Conservation (phyloP, 2,113 vertebrate genomes). For the Corynorhinus townsendii region DNA sequence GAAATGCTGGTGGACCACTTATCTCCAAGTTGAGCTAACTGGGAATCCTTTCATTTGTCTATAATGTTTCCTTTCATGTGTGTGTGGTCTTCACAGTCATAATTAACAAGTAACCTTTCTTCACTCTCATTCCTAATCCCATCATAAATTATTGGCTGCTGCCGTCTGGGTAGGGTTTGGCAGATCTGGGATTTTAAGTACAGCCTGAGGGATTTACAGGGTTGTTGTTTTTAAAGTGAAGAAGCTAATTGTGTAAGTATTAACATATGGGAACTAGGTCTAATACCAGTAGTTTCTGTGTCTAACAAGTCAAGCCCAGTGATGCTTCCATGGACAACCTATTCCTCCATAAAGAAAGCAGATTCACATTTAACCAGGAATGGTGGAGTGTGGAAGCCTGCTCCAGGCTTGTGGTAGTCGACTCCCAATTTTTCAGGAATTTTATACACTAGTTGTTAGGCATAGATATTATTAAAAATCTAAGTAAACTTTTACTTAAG, state of each 20-base stretch:
- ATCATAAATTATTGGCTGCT: conserved; percentile 60
- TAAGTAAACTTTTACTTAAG: too few species aligned
- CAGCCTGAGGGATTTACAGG: conserved; percentile 13
- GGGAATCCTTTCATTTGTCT: conserved; percentile 61
- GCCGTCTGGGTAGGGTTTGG: conserved; percentile 53
- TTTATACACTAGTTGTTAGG: not conserved
- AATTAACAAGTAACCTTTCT: conserved; percentile 64
- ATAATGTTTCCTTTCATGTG: conserved; percentile 38
- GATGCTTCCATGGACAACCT: not conserved
- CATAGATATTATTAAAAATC: not conserved
- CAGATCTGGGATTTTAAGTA: conserved; percentile 56
- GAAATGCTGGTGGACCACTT: conserved; percentile 6
- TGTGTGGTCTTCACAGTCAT: conserved; percentile 68
- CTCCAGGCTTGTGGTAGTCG: not conserved
- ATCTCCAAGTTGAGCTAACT: not conserved
- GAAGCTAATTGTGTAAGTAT: conserved; percentile 52
- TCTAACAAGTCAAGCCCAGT: not conserved
- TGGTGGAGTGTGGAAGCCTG: fast-evolving
- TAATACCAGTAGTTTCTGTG: not conserved
- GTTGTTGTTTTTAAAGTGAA: conserved; percentile 54
- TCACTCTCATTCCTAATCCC: conserved; percentile 42
- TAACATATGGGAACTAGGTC: conserved; percentile 47
- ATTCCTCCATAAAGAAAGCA: not conserved
- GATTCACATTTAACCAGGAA: not conserved
- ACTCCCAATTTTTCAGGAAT: not conserved